A percentile compares a stretch with the other conserved stretches of the same genome.
Conservation (phyloP, 1,140 invertebrate genomes). For the Papilio xuthus region DNA sequence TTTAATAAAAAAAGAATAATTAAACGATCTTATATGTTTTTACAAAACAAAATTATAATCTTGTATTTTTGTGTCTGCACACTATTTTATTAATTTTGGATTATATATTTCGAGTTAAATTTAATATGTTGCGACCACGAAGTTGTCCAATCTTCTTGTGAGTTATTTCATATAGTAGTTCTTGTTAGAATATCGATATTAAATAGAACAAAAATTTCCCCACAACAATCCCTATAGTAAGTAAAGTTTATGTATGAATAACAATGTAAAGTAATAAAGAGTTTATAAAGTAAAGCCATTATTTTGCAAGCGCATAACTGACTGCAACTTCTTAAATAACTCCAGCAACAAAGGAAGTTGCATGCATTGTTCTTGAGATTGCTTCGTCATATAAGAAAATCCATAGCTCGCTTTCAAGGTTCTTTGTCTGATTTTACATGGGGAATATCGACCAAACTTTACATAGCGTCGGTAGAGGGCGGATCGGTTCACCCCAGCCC, state of each 20-base stretch:
- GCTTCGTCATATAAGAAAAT: conserved; percentile 32
- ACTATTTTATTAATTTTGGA: no score
- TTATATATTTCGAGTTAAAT: no score
- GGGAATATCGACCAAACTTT: conserved; percentile 56
- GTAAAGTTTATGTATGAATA: not conserved
- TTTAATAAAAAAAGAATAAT: no score
- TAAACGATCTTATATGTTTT: no score
- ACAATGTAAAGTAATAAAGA: conserved; percentile 12
- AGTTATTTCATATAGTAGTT: not conserved
- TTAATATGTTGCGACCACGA: no score
- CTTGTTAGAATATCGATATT: not conserved
- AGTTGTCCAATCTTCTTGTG: not conserved
- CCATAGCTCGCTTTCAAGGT: conserved; percentile 28
- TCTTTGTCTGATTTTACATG: conserved; percentile 29
- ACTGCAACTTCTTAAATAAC: conserved; percentile 25
- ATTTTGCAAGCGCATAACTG: conserved; percentile 7
- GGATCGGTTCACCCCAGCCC: conserved; percentile 37
- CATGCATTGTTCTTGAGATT: conserved; percentile 31
- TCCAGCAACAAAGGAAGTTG: conserved; percentile 25
- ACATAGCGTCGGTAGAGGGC: conserved; percentile 49
- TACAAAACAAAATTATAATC: no score
- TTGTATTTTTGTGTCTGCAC: no score
- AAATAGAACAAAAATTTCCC: not conserved
- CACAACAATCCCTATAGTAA: not conserved
- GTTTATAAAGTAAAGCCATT: conserved; percentile 1